Evolutionary conservation across 2,888 invertebrate genomes (phyloP).

Genomic region (Aphrophora alni): DNA sequence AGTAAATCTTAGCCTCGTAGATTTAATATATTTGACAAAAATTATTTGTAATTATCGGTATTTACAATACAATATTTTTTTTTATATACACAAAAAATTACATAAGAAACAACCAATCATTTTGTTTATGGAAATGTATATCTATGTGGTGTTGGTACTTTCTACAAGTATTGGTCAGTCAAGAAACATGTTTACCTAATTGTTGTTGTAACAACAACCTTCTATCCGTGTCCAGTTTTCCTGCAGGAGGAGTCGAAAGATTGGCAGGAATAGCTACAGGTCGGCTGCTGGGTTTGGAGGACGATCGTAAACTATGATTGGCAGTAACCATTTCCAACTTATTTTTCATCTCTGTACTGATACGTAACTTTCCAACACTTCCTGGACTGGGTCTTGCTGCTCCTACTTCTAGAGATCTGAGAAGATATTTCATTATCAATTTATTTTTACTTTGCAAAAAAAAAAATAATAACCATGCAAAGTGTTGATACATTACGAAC

Average conservation of each 20-base stretch:
- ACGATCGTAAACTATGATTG: constrained; percentile 83
- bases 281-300: constrained; percentile 58
- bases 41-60: too few relatives aligned
- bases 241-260: constrained; percentile 61
- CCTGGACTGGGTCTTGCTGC: constrained; percentile 83
- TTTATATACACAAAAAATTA: too few relatives aligned
- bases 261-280: constrained; percentile 50
- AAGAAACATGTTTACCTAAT: constrained; percentile 68
- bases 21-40: too few relatives aligned
- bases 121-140: too few relatives aligned
- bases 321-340: constrained; percentile 88
- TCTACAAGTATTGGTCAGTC: too few relatives aligned
- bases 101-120: too few relatives aligned
- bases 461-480: too few relatives aligned
- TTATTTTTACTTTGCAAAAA: too few relatives aligned
- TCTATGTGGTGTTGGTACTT: too few relatives aligned
- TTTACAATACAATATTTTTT: too few relatives aligned
- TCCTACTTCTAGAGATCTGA: constrained; percentile 76
- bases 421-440: background rate
- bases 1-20: too few relatives aligned
- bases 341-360: constrained; percentile 91
- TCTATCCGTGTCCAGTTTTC: constrained; percentile 84
- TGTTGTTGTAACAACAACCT: constrained; percentile 86
- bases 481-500: too few relatives aligned
- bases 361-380: constrained; percentile 87